Evolutionary conservation across 1,140 invertebrate species (phyloP).

Genomic region (Drosophila eugracilis): DNA sequence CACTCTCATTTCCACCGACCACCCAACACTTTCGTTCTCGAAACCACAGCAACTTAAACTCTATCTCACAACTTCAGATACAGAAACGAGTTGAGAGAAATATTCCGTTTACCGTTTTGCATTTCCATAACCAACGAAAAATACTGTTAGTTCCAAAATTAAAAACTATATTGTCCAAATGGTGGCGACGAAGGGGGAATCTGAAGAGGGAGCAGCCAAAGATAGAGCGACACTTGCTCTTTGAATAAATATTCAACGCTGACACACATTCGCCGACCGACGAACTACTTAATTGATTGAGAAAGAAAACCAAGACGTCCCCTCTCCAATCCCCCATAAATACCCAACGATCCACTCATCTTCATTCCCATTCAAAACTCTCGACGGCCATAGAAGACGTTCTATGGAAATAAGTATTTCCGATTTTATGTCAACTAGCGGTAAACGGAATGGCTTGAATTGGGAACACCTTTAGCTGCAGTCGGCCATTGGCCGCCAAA

Average conservation of each 20-base stretch:
- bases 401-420: constrained; percentile 73
- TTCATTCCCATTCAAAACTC: constrained; percentile 72
- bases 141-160: constrained; percentile 67
- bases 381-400: constrained; percentile 41
- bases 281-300: constrained; percentile 76
- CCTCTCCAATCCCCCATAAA: not conserved
- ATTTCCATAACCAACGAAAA: constrained; percentile 76
- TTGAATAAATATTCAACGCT: constrained; percentile 63
- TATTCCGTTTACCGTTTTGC: constrained; percentile 73
- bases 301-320: constrained; percentile 56
- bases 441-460: constrained; percentile 70
- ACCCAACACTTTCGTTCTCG: constrained; percentile 77
- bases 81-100: constrained; percentile 21
- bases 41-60: no score
- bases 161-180: constrained; percentile 52
- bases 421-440: constrained; percentile 78
- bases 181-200: constrained; percentile 11
- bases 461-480: constrained; percentile 61
- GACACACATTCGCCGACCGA: constrained; percentile 68
- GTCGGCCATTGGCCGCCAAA: constrained; percentile 17
- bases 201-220: not conserved
- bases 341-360: constrained; percentile 12
- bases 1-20: constrained; percentile 41
- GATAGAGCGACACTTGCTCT: constrained; percentile 62
- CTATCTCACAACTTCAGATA: constrained; percentile 19